Evolutionary conservation across 2,797 vertebrate species (phyloP), one percentile per base, ranked within the genome.

Genomic region (Nyctibius grandis): DNA sequence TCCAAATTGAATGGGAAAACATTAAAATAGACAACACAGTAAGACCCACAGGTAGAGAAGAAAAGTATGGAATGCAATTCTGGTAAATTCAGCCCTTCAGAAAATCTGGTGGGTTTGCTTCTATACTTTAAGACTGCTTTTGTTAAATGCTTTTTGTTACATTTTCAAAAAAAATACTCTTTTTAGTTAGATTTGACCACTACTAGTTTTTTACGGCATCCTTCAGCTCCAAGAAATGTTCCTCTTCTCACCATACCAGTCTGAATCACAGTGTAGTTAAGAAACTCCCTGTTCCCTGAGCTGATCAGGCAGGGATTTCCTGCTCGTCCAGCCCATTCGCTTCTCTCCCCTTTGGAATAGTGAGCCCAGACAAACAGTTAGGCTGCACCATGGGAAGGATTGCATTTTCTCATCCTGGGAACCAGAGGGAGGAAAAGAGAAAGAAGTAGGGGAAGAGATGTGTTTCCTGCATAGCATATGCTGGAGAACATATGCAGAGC

Each of bases 281-380:
- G n/a, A 25, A 92, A 77, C 8, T 47, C 11, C 21, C 60, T 2
- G 0, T 28, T 65, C 79, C 29, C 38, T 25, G 19, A 42, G 51
- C 31, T 45, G 72, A 54, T 25, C 45, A 42, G 15, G 36, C 13
- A 63, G 38, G 63, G 65, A 38, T 36, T 54, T 90, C 40, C 65
- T 40, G 25, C 45, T 81, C 74, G 48, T 75, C 33, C 77, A 64
- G 50, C 36, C 18, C 28, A 15, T 56, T 61, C 34, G 29, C 29
- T 68, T 69, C 57, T 78, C 61, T 89, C 18, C 48, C 7, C 36
- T 60, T 44, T 11, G 15, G 50, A 68, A 38, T 1, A 53, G 8
- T 12, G 23, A 87, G 15, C 23, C 0, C 0, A 67, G 45, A 64
- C 40, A 77, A 77, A 50, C 0, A 1, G 21, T 33, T 14, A n/a